Conservation (phyloP, 2,888 invertebrate species). For the Agriopis aurantiaria region DNA sequence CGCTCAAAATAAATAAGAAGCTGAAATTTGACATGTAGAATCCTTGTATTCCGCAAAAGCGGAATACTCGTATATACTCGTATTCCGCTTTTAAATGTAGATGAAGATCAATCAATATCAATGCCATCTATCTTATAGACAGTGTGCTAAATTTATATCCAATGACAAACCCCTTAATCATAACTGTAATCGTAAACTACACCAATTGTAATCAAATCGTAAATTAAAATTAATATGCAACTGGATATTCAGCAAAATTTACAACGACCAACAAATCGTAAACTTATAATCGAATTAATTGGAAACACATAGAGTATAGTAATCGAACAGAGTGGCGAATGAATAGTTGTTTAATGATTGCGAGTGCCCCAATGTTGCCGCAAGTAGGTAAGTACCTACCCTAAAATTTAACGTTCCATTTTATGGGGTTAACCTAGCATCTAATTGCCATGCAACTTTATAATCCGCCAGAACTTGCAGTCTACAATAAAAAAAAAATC, state of each 20-base stretch:
- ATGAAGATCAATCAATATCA: too few relatives aligned
- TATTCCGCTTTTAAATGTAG: too few relatives aligned
- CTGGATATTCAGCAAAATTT: constrained; percentile 67
- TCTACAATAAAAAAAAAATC: too few relatives aligned
- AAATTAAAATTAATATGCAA: constrained; percentile 66
- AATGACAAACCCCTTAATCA: constrained; percentile 33
- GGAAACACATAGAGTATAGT: constrained; percentile 55
- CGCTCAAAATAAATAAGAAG: not conserved
- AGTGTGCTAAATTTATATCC: not conserved
- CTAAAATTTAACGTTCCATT: constrained; percentile 44
- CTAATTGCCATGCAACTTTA: too few relatives aligned
- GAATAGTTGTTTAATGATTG: constrained; percentile 69
- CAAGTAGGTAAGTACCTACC: constrained; percentile 52
- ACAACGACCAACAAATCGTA: constrained; percentile 81
- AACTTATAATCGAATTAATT: constrained; percentile 77
- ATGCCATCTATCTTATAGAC: not conserved
- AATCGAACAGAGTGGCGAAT: constrained; percentile 60
- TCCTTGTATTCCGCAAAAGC: too few relatives aligned
- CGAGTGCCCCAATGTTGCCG: constrained; percentile 57
- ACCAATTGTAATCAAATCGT: constrained; percentile 74
- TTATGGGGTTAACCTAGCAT: constrained; percentile 1
- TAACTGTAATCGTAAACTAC: constrained; percentile 72
- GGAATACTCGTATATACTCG: too few relatives aligned
- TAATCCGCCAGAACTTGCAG: too few relatives aligned
- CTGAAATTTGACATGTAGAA: too few relatives aligned